These are phyloP conservation scores for Numida meleagris DNA, from an alignment of 2,113 vertebrate genomes.

Conservation along the genomic window DNA sequence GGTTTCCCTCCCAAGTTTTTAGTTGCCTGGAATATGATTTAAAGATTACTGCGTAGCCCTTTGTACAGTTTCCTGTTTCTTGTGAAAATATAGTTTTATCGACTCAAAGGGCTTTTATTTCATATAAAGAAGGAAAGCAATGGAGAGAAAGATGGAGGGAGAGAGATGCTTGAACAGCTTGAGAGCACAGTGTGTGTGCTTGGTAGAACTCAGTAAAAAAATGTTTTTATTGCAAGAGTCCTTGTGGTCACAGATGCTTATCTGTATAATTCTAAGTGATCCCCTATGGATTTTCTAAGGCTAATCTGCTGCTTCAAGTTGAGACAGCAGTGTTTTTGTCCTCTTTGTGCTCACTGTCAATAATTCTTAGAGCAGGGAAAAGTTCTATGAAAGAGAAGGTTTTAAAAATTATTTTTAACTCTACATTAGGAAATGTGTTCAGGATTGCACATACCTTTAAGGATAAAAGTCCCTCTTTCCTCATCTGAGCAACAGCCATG, in stretches of 20 bases:
- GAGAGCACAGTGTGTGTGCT: not conserved
- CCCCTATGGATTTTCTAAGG: not conserved
- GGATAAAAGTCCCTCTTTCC: not conserved
- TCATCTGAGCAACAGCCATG: not conserved
- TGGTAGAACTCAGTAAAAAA: not conserved
- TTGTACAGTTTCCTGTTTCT: not conserved
- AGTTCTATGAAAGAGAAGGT: not conserved
- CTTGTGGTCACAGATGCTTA: not conserved
- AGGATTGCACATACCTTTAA: not conserved
- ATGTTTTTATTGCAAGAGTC: not conserved
- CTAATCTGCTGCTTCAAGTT: not conserved
- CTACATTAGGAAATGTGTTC: not conserved
- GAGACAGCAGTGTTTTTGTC: not conserved
- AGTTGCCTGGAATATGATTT: not conserved
- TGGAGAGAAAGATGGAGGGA: not conserved
- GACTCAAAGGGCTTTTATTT: not conserved
- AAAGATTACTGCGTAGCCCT: not conserved
- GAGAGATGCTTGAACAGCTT: not conserved
- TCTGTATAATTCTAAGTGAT: not conserved
- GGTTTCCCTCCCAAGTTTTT: not conserved
- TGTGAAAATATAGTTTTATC: not conserved
- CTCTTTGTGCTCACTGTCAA: not conserved
- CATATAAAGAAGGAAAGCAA: not conserved
- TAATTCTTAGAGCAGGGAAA: not conserved
- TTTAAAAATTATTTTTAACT: not conserved